Percentiles rank a stretch among this genome's conserved stretches.
Conservation (phyloP, 2,113 vertebrate genomes). For the Toxotes jaculatrix region DNA sequence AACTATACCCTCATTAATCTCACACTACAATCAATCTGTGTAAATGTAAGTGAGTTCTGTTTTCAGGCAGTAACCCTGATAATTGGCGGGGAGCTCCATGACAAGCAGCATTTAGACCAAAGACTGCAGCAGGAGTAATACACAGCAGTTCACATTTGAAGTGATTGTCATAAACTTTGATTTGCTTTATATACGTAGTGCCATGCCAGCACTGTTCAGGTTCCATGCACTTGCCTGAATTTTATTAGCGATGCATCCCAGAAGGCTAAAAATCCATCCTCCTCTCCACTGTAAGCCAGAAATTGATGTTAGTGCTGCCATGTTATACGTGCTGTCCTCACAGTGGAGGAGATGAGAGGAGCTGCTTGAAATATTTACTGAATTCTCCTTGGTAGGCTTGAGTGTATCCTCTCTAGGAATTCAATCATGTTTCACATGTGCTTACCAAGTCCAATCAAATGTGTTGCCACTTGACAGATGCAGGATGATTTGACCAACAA, state of each 20-base stretch:
- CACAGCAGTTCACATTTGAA: constrained; percentile 46
- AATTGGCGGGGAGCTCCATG: constrained; percentile 9
- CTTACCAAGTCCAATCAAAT: constrained; percentile 57
- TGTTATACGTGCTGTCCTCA: constrained; percentile 73
- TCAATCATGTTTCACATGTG: constrained; percentile 60
- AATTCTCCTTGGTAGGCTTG: constrained; percentile 66
- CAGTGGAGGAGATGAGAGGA: constrained; percentile 65
- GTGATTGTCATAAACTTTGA: constrained; percentile 66
- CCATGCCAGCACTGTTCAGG: constrained; percentile 38
- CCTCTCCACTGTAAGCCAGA: constrained; percentile 71
- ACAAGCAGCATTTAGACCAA: constrained; percentile 41
- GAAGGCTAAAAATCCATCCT: constrained; percentile 72
- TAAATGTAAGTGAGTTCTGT: constrained; percentile 31
- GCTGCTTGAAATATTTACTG: constrained; percentile 66
- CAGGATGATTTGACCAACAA: constrained; percentile 39
- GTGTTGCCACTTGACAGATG: constrained; percentile 27
- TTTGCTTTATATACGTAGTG: constrained; percentile 54
- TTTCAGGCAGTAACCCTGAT: constrained; percentile 19
- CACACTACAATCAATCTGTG: constrained; percentile 46
- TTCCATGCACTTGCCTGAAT: constrained; percentile 62
- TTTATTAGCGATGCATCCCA: constrained; percentile 72
- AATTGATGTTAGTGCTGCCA: constrained; percentile 76
- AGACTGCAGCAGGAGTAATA: constrained; percentile 31
- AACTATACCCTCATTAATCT: constrained; percentile 51
- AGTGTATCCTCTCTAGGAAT: constrained; percentile 59